Percentiles rank a stretch among this genome's conserved stretches.
These are phyloP conservation scores for Drosophila mettleri DNA, from an alignment of 2,888 invertebrate genomes.

Conservation along the genomic window DNA sequence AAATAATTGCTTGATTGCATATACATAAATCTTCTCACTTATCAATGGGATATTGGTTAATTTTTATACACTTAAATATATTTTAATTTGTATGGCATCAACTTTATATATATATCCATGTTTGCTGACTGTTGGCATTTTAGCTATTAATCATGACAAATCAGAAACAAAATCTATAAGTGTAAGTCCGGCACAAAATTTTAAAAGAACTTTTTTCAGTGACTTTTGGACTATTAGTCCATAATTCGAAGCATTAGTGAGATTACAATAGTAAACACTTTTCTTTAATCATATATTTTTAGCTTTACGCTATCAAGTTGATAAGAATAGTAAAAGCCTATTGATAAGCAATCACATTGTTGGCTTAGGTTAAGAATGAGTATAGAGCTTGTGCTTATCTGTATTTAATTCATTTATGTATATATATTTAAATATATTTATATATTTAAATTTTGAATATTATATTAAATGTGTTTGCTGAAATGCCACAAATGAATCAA, in stretches of 20 bases:
- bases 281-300: neutral
- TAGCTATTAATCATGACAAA: slow-evolving; percentile 3
- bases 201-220: neutral
- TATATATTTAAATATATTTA: neutral
- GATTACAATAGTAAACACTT: neutral
- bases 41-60: neutral
- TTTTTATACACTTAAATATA: neutral
- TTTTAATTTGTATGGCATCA: neutral
- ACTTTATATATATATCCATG: neutral
- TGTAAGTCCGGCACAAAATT: neutral
- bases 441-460: slow-evolving; percentile 3
- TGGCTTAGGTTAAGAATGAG: slow-evolving; percentile 18
- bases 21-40: neutral
- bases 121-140: slow-evolving; percentile 7
- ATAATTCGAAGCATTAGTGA: neutral
- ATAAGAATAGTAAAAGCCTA: neutral
- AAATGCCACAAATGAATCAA: slow-evolving; percentile 1
- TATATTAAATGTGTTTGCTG: neutral
- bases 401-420: neutral
- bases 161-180: neutral
- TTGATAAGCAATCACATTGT: neutral
- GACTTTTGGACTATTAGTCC: slow-evolving; percentile 12
- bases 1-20: no score
- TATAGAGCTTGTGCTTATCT: neutral
- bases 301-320: neutral